A percentile compares a stretch with the other conserved stretches of the same genome.
phyloP scores from a whole-genome alignment of 2,797 vertebrate genomes.

The Margarornis squamiger region DNA sequence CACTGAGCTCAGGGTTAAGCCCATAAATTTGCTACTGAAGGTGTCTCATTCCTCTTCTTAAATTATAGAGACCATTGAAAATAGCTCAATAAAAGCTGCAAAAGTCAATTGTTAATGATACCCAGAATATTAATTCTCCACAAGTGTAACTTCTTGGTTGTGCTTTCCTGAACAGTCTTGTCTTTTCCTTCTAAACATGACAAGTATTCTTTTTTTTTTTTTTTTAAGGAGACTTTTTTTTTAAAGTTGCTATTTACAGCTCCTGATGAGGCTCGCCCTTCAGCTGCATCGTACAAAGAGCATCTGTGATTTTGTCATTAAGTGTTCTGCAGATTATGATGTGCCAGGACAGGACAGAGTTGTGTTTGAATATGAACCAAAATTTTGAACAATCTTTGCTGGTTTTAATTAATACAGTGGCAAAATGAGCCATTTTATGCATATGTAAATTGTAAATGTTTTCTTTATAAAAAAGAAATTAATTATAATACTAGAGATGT shows the following conservation, averaged over 20 bases:
- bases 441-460: background rate
- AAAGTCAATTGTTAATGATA: slow-evolving; percentile 15
- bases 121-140: slow-evolving; percentile 6
- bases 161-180: background rate
- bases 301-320: slow-evolving; percentile 45
- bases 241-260: background rate
- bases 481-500: background rate
- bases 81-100: background rate
- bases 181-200: background rate
- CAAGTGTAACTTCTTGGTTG: background rate
- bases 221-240: background rate
- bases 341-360: background rate
- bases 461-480: background rate
- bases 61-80: slow-evolving; percentile 10
- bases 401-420: background rate
- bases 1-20: background rate
- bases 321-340: background rate
- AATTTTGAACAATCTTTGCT: background rate
- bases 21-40: background rate
- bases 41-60: background rate
- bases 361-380: background rate
- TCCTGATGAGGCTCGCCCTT: slow-evolving; percentile 31
- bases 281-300: background rate
- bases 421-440: background rate
- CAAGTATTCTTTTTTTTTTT: background rate